These are phyloP conservation scores for Elysia chlorotica DNA, from an alignment of 1,140 invertebrate genomes.

Conservation along the genomic window DNA sequence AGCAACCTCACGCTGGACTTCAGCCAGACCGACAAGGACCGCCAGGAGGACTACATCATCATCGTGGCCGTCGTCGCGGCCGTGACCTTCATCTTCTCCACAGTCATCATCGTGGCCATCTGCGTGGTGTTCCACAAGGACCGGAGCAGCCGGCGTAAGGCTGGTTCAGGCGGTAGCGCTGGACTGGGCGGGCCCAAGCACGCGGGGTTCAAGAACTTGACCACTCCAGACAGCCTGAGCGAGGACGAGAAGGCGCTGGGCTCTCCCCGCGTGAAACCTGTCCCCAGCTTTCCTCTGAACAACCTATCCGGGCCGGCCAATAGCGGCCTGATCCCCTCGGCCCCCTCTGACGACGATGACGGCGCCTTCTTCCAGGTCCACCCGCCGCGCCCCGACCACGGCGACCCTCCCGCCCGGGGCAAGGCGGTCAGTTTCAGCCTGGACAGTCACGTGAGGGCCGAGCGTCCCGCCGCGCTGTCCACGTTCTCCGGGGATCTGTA, in stretches of 20 bases:
- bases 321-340: neutral
- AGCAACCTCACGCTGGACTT: slow-evolving; percentile 22
- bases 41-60: slow-evolving; percentile 31
- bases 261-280: neutral
- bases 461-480: neutral
- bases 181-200: no score
- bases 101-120: slow-evolving; percentile 34
- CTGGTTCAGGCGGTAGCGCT: no score
- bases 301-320: neutral
- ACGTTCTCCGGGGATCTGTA: neutral
- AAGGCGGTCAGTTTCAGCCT: slow-evolving; percentile 20
- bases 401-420: neutral
- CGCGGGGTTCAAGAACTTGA: slow-evolving; percentile 7
- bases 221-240: slow-evolving; percentile 1
- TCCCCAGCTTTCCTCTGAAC: neutral
- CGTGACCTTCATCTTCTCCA: slow-evolving; percentile 28
- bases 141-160: neutral
- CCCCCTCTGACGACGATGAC: neutral
- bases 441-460: neutral
- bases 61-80: slow-evolving; percentile 34
- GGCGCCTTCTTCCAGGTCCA: neutral
- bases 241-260: slow-evolving; percentile 18
- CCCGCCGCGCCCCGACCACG: neutral
- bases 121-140: slow-evolving; percentile 35
- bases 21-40: neutral